phyloP scores from a whole-genome alignment of 2,797 vertebrate species.

The Parambassis ranga region DNA sequence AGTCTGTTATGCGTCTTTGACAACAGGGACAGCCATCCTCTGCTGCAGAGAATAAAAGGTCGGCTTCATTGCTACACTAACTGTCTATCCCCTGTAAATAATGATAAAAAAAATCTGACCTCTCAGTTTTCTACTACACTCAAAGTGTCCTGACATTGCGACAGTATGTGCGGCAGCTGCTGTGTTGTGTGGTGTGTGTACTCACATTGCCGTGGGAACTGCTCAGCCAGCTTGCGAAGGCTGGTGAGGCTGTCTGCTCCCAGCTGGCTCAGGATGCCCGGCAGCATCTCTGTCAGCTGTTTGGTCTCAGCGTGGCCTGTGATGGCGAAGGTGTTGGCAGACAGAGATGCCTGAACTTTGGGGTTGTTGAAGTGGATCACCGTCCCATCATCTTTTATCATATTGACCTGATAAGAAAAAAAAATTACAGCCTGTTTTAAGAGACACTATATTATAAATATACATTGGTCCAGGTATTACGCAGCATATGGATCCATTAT shows the following conservation, averaged over 20 bases:
- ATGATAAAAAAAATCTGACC: neutral
- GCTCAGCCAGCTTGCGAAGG: slow-evolving; percentile 97
- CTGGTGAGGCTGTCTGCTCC: slow-evolving; percentile 97
- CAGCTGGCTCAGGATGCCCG: slow-evolving; percentile 97
- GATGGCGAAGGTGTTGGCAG: slow-evolving; percentile 97
- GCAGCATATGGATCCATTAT: no score
- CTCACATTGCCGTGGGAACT: slow-evolving; percentile 95
- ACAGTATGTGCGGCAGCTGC: no score
- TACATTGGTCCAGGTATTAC: no score
- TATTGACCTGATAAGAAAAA: slow-evolving; percentile 86
- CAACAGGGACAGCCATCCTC: neutral
- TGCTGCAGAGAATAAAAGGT: no score
- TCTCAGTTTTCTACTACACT: neutral
- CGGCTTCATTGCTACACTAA: no score
- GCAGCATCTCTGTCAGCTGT: slow-evolving; percentile 99
- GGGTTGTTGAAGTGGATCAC: slow-evolving; percentile 99
- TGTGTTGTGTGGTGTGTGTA: neutral
- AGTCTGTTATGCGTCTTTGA: neutral
- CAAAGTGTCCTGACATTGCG: neutral
- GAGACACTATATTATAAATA: neutral
- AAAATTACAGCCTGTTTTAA: neutral
- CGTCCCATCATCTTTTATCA: slow-evolving; percentile 98
- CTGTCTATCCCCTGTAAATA: neutral
- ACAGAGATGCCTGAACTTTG: slow-evolving; percentile 97
- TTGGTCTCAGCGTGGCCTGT: slow-evolving; percentile 97